Conservation (phyloP, 2,888 invertebrate species). For the Rhamnusium bicolor region DNA sequence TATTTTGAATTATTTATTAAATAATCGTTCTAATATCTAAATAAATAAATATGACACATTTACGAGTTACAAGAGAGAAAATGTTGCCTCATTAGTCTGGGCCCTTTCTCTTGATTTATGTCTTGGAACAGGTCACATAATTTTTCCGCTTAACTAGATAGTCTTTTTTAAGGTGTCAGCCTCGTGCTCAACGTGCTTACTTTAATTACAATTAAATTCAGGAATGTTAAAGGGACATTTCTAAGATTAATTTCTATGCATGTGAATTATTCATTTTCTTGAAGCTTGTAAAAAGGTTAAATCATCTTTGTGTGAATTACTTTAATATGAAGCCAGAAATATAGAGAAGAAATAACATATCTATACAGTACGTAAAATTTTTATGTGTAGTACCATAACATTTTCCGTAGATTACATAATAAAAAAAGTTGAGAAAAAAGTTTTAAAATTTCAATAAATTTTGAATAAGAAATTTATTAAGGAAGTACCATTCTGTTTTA, state of each 20-base stretch:
- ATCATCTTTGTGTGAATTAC: too few relatives aligned
- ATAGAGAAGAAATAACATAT: too few relatives aligned
- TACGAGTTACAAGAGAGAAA: not conserved
- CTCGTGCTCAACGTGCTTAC: constrained; percentile 4
- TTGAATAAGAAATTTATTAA: too few relatives aligned
- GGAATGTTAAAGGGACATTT: constrained; percentile 15
- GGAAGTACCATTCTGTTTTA: too few relatives aligned
- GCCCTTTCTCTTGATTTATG: constrained; percentile 11
- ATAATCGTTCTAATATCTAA: not conserved
- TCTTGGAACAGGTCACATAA: not conserved
- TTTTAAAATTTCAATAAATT: too few relatives aligned
- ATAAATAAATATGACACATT: not conserved
- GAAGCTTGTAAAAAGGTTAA: not conserved
- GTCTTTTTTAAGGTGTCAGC: constrained; percentile 8
- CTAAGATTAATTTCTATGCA: not conserved
- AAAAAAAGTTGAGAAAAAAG: too few relatives aligned
- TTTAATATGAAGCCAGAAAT: too few relatives aligned
- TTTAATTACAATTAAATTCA: not conserved
- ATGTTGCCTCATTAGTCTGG: not conserved
- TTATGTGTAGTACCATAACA: too few relatives aligned
- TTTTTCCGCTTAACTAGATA: not conserved
- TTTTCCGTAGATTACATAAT: too few relatives aligned
- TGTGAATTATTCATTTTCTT: constrained; percentile 8
- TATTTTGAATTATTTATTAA: not conserved
- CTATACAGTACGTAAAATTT: too few relatives aligned